Evolutionary conservation across 2,113 vertebrate genomes (phyloP).

Genomic region (Gobio gobio): DNA sequence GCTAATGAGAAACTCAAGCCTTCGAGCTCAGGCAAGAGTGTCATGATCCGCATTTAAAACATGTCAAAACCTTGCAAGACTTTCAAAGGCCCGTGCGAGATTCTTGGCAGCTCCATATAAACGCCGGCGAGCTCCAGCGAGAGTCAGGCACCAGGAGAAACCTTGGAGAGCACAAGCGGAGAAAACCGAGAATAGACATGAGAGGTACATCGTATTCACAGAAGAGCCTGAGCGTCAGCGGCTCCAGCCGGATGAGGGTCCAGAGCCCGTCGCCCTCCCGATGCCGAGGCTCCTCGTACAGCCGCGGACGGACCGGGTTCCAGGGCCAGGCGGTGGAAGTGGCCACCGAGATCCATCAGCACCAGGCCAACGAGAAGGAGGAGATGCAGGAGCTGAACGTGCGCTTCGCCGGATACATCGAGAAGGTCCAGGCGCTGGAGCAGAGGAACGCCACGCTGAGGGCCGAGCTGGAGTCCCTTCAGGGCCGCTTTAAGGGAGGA

Average conservation of each 20-base stretch:
- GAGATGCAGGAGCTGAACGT: slow-evolving; percentile 81
- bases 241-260: slow-evolving; percentile 70
- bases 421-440: slow-evolving; percentile 79
- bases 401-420: slow-evolving; percentile 79
- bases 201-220: slow-evolving; percentile 76
- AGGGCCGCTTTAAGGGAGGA: slow-evolving; percentile 66
- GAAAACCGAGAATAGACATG: slow-evolving; percentile 64
- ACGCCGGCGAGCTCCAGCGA: slow-evolving; percentile 10
- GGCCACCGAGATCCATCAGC: slow-evolving; percentile 74
- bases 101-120: slow-evolving; percentile 70
- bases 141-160: neutral
- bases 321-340: slow-evolving; percentile 62
- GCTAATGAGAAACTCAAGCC: slow-evolving; percentile 69
- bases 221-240: slow-evolving; percentile 76
- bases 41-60: slow-evolving; percentile 75
- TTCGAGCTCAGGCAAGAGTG: slow-evolving; percentile 58
- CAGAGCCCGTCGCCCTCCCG: slow-evolving; percentile 75
- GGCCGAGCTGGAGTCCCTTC: slow-evolving; percentile 66
- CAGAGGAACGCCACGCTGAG: slow-evolving; percentile 68
- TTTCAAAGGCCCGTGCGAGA: slow-evolving; percentile 73
- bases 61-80: slow-evolving; percentile 69
- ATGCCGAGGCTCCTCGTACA: slow-evolving; percentile 70
- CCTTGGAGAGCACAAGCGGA: neutral
- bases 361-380: slow-evolving; percentile 76
- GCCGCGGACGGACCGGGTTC: slow-evolving; percentile 65